A percentile compares a stretch with the other conserved stretches of the same genome.
These are phyloP conservation scores for Corythaeola cristata DNA, from an alignment of 2,113 vertebrate genomes.

Conservation along the genomic window DNA sequence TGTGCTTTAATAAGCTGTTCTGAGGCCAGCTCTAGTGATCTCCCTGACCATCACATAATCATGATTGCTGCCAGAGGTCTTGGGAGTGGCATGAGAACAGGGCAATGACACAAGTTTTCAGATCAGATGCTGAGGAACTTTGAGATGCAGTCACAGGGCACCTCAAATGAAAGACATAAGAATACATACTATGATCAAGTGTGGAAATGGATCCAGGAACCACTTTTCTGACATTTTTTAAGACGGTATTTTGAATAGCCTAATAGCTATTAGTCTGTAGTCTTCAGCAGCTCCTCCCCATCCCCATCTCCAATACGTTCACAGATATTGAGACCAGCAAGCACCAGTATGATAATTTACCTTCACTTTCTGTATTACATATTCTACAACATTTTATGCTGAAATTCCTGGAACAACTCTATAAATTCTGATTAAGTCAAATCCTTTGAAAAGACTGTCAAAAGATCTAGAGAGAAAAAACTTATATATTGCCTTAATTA, in stretches of 20 bases:
- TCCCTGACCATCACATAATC: neutral
- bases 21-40: neutral
- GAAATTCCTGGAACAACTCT: neutral
- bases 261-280: neutral
- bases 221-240: neutral
- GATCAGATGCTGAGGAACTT: neutral
- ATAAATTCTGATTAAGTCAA: neutral
- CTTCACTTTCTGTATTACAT: neutral
- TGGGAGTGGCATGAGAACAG: neutral
- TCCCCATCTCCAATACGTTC: neutral
- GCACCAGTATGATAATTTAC: neutral
- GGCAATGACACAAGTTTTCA: neutral
- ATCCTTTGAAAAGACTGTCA: neutral
- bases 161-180: neutral
- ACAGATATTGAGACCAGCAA: neutral
- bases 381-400: neutral
- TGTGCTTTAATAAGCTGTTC: neutral
- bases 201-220: neutral
- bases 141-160: neutral
- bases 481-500: neutral
- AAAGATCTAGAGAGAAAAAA: neutral
- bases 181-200: accelerated
- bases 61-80: accelerated
- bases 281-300: neutral
- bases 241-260: neutral